These are phyloP conservation scores for Cynodonichthys magdalenae DNA, from an alignment of 2,797 vertebrate species.

Conservation along the genomic window DNA sequence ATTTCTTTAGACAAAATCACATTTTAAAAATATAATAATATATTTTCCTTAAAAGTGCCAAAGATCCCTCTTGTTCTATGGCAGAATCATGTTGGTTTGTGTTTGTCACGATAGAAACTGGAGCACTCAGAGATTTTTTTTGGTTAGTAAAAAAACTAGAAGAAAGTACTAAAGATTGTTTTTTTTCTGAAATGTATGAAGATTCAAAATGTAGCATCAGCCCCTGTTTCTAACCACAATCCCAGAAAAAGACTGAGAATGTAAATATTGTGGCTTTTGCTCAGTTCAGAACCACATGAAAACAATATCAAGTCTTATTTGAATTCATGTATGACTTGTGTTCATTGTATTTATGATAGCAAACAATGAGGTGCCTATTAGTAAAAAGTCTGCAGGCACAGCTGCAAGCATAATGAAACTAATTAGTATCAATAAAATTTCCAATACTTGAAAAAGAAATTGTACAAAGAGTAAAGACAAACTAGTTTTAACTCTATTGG, in stretches of 20 bases:
- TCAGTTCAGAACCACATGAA: conserved; percentile 28
- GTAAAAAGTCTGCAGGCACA: conserved; percentile 3
- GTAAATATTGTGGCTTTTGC: conserved; percentile 14
- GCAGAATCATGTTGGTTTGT: background rate
- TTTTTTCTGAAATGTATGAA: conserved; percentile 9
- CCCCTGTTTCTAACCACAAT: conserved; percentile 7
- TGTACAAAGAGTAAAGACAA: background rate
- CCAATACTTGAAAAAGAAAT: background rate
- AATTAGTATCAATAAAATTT: background rate
- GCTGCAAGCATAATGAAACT: background rate
- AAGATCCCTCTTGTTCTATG: no score
- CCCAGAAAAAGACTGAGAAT: conserved; percentile 18
- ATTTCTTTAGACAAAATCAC: background rate
- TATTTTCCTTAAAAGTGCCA: no score
- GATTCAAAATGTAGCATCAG: conserved; percentile 17
- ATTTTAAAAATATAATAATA: no score
- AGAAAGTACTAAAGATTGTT: conserved; percentile 16
- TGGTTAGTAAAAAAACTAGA: conserved; percentile 7
- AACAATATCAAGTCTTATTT: conserved; percentile 18
- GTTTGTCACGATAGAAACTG: conserved; percentile 41
- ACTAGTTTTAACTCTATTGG: background rate
- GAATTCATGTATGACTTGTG: background rate
- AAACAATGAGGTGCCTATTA: background rate
- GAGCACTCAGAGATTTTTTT: conserved; percentile 15
- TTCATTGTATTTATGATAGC: conserved; percentile 4